Evolutionary conservation across 2,113 vertebrate species (phyloP), one percentile per base, ranked within the genome.

Genomic region (Poeciliopsis prolifica): DNA sequence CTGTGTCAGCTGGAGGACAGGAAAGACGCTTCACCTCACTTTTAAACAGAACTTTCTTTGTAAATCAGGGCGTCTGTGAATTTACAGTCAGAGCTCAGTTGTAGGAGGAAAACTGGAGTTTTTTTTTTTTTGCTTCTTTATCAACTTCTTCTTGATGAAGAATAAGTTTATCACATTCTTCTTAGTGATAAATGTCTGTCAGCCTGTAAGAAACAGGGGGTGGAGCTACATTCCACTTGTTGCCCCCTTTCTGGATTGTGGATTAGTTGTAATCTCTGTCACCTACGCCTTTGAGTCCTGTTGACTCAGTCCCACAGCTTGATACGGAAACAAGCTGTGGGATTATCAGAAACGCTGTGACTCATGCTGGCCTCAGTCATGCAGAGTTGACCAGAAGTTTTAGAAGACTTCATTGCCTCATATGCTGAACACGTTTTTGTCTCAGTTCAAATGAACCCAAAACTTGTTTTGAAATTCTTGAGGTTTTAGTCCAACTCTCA

Each of bases 231-330:
- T 83, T 28, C 63, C 76, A 48, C 24, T 42, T 29, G 7, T 31
- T 48, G 40, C 72, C 72, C 29, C 37, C 14, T 66, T 31, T 42
- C 61, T 71, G 54, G 30, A 76, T 19, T 68, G 68, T 86, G 61
- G 60, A 76, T 86, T 83, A 89, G 63, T 79, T 70, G 48, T 71
- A 72, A 75, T 87, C 73, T 70, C 81, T 63, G 24, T 81, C 77
- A 69, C 72, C 75, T 29, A 61, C 31, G 42, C 77, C 44, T 70
- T 58, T 67, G 54, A 67, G 58, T 78, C 65, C 44, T 26, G 48
- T 12, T 31, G 51, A n/a, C 33, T 35, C 33, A 35, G 7, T 9
- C 33, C 33, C 33, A 35, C 33, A 35, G 33, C 33, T 35, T 8
- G 17, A 31, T 31, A 31, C 30, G 4, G 30, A 31, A 31, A 31